phyloP scores from a whole-genome alignment of 2,113 vertebrate species.

The Sinocyclocheilus anophthalmus region DNA sequence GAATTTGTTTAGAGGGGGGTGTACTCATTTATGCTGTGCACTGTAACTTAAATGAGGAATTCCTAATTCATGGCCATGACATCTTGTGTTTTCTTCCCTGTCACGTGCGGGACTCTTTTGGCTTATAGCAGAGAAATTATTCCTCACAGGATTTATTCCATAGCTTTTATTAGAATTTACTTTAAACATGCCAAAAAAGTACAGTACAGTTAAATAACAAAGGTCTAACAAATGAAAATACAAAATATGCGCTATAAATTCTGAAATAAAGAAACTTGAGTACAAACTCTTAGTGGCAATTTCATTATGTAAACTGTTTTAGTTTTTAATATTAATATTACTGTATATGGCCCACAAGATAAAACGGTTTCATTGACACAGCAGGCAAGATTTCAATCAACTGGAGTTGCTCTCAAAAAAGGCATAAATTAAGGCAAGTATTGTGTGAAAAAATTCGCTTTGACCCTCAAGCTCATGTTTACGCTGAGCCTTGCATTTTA shows the following conservation, averaged over 20 bases:
- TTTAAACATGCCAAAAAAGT: conserved; percentile 18
- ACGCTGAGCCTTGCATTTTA: neutral
- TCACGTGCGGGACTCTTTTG: neutral
- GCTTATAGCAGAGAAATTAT: neutral
- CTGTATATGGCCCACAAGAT: neutral
- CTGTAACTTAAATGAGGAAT: neutral
- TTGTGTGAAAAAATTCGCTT: neutral
- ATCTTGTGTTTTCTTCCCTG: neutral
- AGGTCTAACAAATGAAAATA: conserved; percentile 1
- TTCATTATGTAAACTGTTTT: neutral
- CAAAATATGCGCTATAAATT: neutral
- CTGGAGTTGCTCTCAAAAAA: neutral
- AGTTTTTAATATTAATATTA: neutral
- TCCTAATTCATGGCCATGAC: neutral
- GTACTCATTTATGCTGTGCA: too few relatives aligned
- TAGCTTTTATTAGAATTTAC: conserved; percentile 15
- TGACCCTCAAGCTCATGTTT: neutral
- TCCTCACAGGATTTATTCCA: neutral
- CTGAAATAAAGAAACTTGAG: neutral
- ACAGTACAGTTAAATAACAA: conserved; percentile 18
- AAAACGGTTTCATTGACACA: neutral
- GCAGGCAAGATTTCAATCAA: neutral
- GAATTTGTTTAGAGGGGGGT: too few relatives aligned
- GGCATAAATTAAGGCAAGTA: neutral
- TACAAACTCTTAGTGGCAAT: neutral